Conservation (phyloP, 2,797 vertebrate species). For the Lerista edwardsae region DNA sequence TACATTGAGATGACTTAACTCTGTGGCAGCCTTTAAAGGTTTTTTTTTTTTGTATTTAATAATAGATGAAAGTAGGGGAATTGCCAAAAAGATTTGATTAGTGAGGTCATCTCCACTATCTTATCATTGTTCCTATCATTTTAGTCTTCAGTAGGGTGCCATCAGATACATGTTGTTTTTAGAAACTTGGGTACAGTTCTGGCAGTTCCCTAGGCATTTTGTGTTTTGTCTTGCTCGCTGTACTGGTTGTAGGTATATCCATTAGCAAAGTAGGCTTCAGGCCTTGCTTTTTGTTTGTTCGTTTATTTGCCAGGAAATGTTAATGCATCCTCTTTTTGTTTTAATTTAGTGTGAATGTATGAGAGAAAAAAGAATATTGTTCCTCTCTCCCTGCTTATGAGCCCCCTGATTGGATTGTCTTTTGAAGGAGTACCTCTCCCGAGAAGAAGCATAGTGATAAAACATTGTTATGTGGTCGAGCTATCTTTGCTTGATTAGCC, state of each 20-base stretch:
- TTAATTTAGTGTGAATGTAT: neutral
- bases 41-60: neutral
- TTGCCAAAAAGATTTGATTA: neutral
- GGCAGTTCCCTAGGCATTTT: neutral
- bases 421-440: neutral
- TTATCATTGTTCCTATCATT: neutral
- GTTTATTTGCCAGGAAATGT: neutral
- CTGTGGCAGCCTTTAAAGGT: neutral
- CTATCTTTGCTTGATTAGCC: neutral
- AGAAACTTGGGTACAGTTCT: neutral
- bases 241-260: constrained; percentile 22
- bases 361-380: neutral
- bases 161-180: neutral
- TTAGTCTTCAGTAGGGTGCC: neutral
- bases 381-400: neutral
- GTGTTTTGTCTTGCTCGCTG: neutral
- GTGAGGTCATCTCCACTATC: neutral
- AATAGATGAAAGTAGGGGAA: neutral
- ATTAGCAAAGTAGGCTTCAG: constrained; percentile 10
- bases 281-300: neutral
- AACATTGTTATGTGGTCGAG: accelerated
- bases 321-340: neutral
- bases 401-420: neutral
- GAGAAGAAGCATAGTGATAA: neutral
- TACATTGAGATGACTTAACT: neutral